A percentile compares a stretch with the other conserved stretches of the same genome.
Evolutionary conservation across 2,888 invertebrate genomes (phyloP).

Genomic region (Phyllotreta cruciferae): DNA sequence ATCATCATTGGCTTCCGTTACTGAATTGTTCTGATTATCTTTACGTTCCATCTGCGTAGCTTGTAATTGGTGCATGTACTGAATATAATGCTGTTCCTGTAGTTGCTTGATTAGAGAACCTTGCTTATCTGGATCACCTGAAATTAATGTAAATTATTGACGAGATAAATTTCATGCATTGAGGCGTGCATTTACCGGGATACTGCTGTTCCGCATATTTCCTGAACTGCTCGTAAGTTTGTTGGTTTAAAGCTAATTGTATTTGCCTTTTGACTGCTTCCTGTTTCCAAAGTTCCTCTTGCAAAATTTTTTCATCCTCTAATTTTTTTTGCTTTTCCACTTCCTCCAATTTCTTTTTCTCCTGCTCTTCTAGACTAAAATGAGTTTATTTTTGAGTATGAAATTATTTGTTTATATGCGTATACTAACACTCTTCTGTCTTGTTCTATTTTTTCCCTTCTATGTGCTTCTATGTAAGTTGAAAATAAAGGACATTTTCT

Average conservation of each 20-base stretch:
- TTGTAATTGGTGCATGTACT: constrained; percentile 94
- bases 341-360: constrained; percentile 65
- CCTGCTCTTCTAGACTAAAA: constrained; percentile 64
- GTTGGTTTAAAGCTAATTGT: constrained; percentile 95
- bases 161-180: constrained; percentile 3
- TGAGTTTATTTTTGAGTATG: constrained; percentile 2
- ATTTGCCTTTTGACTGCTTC: constrained; percentile 79
- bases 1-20: constrained; percentile 37
- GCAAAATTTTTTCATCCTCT: constrained; percentile 71
- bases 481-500: constrained; percentile 88
- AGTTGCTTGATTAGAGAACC: constrained; percentile 91
- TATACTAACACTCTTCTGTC: constrained; percentile 66
- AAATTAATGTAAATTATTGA: constrained; percentile 1
- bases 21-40: constrained; percentile 42
- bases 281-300: constrained; percentile 68
- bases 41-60: constrained; percentile 59
- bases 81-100: constrained; percentile 98
- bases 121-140: constrained; percentile 84
- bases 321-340: constrained; percentile 67
- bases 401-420: not conserved
- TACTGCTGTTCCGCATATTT: constrained; percentile 94
- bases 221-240: constrained; percentile 88
- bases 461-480: constrained; percentile 90
- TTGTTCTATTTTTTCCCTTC: constrained; percentile 84
- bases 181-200: constrained; percentile 61